Conservation (phyloP, 1,140 invertebrate genomes). For the Pteromalus puparum region DNA sequence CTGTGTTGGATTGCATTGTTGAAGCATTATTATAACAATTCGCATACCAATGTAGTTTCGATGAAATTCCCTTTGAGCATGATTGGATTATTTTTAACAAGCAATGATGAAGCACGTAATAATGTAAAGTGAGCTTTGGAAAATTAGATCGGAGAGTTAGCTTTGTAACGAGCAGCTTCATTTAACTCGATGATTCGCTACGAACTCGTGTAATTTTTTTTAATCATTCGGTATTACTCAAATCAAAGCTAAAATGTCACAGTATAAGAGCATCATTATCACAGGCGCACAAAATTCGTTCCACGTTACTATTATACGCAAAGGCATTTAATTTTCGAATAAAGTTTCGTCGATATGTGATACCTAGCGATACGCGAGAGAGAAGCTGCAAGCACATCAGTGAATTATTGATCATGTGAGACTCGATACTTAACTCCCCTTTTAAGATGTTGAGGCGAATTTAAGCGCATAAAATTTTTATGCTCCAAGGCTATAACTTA, state of each 20-base stretch:
- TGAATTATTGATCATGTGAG: constrained; percentile 16
- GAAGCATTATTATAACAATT: too few relatives aligned
- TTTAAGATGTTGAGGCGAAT: constrained; percentile 1
- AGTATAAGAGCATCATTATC: neutral
- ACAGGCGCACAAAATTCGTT: too few relatives aligned
- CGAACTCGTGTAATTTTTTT: neutral
- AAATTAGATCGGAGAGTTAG: too few relatives aligned
- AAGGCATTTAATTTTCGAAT: neutral
- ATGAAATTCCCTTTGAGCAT: neutral
- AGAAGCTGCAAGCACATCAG: neutral
- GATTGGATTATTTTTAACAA: neutral
- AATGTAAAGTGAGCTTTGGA: neutral
- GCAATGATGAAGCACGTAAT: neutral
- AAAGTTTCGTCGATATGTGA: neutral
- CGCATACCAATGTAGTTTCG: neutral
- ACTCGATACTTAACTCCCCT: constrained; percentile 15
- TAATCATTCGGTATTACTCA: neutral
- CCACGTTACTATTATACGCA: neutral
- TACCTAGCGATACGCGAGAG: neutral
- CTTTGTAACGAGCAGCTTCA: neutral
- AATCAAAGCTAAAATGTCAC: neutral
- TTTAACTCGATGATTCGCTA: neutral
- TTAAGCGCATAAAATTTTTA: constrained; percentile 18
- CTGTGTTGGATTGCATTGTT: too few relatives aligned
- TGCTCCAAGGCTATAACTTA: constrained; percentile 1